Conservation (phyloP, 1,140 invertebrate species). For the Drosophila trapezifrons region DNA sequence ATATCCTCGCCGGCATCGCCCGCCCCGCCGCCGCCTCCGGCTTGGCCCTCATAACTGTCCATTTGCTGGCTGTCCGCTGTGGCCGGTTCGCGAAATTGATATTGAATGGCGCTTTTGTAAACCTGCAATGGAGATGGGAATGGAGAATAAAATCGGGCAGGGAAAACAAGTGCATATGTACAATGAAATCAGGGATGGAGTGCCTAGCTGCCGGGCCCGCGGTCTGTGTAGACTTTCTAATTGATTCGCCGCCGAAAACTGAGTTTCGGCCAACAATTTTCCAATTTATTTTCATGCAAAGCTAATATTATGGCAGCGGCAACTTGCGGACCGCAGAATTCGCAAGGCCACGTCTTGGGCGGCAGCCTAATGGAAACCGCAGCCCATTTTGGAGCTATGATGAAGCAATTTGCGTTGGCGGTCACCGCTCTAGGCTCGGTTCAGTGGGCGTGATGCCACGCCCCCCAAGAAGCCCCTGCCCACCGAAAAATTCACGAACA, state of each 20-base stretch:
- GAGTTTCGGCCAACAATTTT: conserved; percentile 65
- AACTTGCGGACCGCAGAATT: conserved; percentile 62
- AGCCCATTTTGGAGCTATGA: conserved; percentile 75
- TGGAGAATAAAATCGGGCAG: conserved; percentile 8
- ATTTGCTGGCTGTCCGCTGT: conserved; percentile 66
- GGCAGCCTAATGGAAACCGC: conserved; percentile 77
- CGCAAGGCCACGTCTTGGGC: conserved; percentile 41
- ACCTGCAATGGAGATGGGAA: conserved; percentile 54
- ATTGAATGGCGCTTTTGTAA: conserved; percentile 73
- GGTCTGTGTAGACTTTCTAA: conserved; percentile 60
- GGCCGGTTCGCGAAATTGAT: conserved; percentile 84
- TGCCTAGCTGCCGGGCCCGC: conserved; percentile 6
- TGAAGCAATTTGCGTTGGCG: conserved; percentile 75
- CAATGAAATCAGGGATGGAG: conserved; percentile 18
- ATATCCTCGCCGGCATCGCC: conserved; percentile 66
- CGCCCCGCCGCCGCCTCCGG: conserved; percentile 35
- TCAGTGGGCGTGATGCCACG: conserved; percentile 48
- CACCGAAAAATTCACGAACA: neutral
- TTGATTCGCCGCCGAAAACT: conserved; percentile 64
- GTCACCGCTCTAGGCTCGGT: conserved; percentile 60
- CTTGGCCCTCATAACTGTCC: conserved; percentile 62
- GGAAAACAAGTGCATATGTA: conserved; percentile 31
- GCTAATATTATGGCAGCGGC: conserved; percentile 70
- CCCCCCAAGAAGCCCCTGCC: neutral
- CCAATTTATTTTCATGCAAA: conserved; percentile 76